These are phyloP conservation scores for Falco naumanni DNA, from an alignment of 2,797 vertebrate species.

Conservation along the genomic window DNA sequence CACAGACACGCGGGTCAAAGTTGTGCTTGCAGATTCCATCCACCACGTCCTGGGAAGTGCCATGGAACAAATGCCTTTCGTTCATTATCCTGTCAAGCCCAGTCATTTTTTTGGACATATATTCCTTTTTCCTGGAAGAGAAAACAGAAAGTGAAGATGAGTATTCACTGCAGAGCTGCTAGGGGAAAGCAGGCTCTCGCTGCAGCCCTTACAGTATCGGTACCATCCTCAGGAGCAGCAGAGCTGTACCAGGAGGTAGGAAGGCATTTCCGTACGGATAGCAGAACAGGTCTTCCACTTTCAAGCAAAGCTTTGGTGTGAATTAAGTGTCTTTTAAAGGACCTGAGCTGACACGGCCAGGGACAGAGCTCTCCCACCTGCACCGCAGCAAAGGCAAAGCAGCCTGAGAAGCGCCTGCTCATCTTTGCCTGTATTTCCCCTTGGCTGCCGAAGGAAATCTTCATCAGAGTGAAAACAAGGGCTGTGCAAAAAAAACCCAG, in stretches of 20 bases:
- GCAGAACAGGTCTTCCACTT: neutral
- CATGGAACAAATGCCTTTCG: conserved; percentile 97
- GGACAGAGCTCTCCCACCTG: neutral
- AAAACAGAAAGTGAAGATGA: neutral
- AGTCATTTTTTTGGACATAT: conserved; percentile 92
- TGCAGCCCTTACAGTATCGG: rapidly evolving
- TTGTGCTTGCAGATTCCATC: conserved; percentile 99
- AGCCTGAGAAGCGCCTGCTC: neutral
- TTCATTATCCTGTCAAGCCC: conserved; percentile 92
- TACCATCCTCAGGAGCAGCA: neutral
- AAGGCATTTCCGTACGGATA: neutral
- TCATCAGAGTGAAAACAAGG: neutral
- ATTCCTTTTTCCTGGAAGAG: conserved; percentile 93
- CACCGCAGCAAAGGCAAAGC: neutral
- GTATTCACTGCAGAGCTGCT: rapidly evolving
- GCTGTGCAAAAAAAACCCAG: neutral
- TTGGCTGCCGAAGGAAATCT: neutral
- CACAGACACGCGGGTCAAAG: conserved; percentile 96
- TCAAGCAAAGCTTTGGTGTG: neutral
- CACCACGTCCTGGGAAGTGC: conserved; percentile 95
- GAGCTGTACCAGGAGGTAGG: neutral
- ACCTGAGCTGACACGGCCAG: neutral
- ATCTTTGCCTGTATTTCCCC: neutral
- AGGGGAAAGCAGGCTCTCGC: neutral
- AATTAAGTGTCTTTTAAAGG: neutral